Evolutionary conservation across 2,113 vertebrate species (phyloP).

Genomic region (Chroicocephalus ridibundus): DNA sequence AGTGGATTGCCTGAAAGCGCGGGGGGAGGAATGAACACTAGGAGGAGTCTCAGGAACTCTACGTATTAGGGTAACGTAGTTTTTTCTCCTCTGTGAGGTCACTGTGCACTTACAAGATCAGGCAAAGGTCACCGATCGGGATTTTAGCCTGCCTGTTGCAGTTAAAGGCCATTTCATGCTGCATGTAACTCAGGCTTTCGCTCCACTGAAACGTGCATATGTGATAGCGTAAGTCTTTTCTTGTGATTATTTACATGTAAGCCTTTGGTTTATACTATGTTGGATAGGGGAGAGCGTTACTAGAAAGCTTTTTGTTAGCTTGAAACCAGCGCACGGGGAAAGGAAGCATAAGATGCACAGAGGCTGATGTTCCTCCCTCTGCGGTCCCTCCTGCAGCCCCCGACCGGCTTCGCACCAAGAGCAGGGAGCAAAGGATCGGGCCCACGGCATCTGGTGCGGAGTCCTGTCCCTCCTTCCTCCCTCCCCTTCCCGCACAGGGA

Average conservation of each 20-base stretch:
- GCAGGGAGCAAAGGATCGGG: neutral
- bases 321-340: accelerated
- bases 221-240: neutral
- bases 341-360: neutral
- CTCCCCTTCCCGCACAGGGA: neutral
- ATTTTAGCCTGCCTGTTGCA: neutral
- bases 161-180: neutral
- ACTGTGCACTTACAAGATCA: neutral
- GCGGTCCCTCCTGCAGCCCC: neutral
- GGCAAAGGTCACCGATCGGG: neutral
- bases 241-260: neutral
- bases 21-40: neutral
- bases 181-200: neutral
- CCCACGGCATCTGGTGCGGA: accelerated
- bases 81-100: neutral
- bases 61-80: accelerated
- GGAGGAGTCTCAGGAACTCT: neutral
- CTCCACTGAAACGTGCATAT: accelerated
- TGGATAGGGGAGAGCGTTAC: neutral
- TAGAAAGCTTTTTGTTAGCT: neutral
- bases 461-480: neutral
- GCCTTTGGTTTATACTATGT: neutral
- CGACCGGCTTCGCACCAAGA: accelerated
- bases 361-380: neutral
- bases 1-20: accelerated